A percentile compares a stretch with the other conserved stretches of the same genome.
Evolutionary conservation across 2,888 invertebrate genomes (phyloP).

Genomic region (Tigriopus californicus): DNA sequence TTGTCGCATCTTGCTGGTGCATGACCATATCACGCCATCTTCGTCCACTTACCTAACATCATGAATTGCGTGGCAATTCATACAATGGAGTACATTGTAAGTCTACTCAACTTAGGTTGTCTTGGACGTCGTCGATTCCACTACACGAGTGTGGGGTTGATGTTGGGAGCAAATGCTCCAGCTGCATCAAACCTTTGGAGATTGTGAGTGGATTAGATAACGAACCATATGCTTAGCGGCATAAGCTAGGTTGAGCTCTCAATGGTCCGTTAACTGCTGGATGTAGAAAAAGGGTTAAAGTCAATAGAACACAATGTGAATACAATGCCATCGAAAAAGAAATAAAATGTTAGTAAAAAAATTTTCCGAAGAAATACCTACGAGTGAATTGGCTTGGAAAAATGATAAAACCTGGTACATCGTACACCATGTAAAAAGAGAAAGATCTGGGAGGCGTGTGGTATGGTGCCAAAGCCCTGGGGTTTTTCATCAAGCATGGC

Average conservation of each 20-base stretch:
- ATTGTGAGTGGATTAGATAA: not conserved
- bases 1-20: too few relatives aligned
- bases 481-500: too few relatives aligned
- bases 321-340: too few relatives aligned
- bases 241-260: not conserved
- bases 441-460: too few relatives aligned
- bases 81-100: too few relatives aligned
- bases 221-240: not conserved
- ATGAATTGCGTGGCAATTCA: too few relatives aligned
- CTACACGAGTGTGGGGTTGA: not conserved
- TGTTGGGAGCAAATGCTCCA: not conserved
- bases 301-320: too few relatives aligned
- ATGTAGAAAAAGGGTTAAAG: too few relatives aligned
- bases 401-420: not conserved
- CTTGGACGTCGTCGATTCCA: not conserved
- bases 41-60: too few relatives aligned
- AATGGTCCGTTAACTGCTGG: not conserved
- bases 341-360: not conserved
- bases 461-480: too few relatives aligned
- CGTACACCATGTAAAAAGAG: not conserved
- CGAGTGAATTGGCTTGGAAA: not conserved
- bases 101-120: too few relatives aligned
- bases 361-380: constrained; percentile 5
- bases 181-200: not conserved
- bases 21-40: too few relatives aligned